phyloP scores from a whole-genome alignment of 1,140 invertebrate species.

The Zaprionus capensis region DNA sequence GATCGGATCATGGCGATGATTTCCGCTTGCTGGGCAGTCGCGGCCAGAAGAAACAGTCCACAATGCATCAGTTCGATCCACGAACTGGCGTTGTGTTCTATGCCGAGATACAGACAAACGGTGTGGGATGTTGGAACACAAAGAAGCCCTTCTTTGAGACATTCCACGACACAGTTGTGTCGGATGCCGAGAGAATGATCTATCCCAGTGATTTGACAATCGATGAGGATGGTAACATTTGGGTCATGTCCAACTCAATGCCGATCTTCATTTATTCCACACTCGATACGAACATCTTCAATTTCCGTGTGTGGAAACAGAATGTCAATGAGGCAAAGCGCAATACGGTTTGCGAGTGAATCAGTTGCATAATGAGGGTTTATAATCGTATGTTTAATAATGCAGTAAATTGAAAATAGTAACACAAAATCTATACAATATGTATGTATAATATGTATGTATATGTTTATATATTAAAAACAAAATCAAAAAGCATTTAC shows the following conservation, averaged over 20 bases:
- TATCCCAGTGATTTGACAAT: conserved; percentile 87
- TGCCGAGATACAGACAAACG: conserved; percentile 88
- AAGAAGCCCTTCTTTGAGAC: conserved; percentile 84
- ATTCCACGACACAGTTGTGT: conserved; percentile 86
- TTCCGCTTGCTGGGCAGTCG: conserved; percentile 86
- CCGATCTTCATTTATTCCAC: conserved; percentile 86
- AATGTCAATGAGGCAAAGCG: conserved; percentile 55
- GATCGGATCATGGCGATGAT: conserved; percentile 86
- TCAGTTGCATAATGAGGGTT: conserved; percentile 59
- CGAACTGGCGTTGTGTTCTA: conserved; percentile 87
- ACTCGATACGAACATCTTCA: conserved; percentile 86
- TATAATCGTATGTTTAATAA: conserved; percentile 42
- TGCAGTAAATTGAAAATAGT: conserved; percentile 54
- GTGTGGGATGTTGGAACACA: conserved; percentile 89
- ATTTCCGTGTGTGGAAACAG: conserved; percentile 86
- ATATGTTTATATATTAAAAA: conserved; percentile 31
- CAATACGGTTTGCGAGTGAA: conserved; percentile 72
- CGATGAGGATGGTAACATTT: conserved; percentile 85
- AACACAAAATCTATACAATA: conserved; percentile 52
- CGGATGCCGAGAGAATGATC: conserved; percentile 86
- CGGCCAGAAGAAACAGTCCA: conserved; percentile 87
- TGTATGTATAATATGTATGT: conserved; percentile 14
- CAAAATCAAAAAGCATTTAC: conserved; percentile 79
- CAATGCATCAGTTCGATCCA: conserved; percentile 87
- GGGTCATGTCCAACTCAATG: conserved; percentile 87